These are phyloP conservation scores for Crematogaster levior DNA, from an alignment of 2,888 invertebrate species.

Conservation along the genomic window DNA sequence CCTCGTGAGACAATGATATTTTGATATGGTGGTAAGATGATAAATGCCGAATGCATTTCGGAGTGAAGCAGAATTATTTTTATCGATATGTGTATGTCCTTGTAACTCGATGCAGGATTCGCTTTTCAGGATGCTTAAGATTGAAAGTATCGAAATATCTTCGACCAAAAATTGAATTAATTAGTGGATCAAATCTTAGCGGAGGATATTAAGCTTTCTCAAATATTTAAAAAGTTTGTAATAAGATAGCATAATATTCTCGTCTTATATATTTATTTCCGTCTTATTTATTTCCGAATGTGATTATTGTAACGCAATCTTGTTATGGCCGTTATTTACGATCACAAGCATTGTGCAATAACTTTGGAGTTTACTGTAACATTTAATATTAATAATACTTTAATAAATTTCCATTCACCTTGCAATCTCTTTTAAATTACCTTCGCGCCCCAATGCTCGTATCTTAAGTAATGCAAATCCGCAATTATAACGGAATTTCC, in stretches of 20 bases:
- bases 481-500: slow-evolving; percentile 19
- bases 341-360: not conserved
- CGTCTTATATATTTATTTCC: no score
- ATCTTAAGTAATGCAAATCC: not conserved
- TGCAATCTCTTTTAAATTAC: slow-evolving; percentile 21
- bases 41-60: not conserved
- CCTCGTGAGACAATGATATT: not conserved
- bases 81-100: not conserved
- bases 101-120: not conserved
- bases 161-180: not conserved
- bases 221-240: not conserved
- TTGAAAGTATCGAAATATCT: not conserved
- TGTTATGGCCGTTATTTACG: not conserved
- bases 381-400: slow-evolving; percentile 15
- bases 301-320: not conserved
- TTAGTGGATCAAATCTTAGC: not conserved
- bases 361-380: not conserved
- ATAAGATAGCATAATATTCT: not conserved
- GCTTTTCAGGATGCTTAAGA: not conserved
- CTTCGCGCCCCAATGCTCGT: not conserved
- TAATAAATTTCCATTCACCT: slow-evolving; percentile 17
- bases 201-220: not conserved
- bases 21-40: not conserved
- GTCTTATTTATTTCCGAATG: not conserved
- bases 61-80: not conserved